Evolutionary conservation across 2,113 vertebrate species (phyloP).

Genomic region (Caloenas nicobarica): DNA sequence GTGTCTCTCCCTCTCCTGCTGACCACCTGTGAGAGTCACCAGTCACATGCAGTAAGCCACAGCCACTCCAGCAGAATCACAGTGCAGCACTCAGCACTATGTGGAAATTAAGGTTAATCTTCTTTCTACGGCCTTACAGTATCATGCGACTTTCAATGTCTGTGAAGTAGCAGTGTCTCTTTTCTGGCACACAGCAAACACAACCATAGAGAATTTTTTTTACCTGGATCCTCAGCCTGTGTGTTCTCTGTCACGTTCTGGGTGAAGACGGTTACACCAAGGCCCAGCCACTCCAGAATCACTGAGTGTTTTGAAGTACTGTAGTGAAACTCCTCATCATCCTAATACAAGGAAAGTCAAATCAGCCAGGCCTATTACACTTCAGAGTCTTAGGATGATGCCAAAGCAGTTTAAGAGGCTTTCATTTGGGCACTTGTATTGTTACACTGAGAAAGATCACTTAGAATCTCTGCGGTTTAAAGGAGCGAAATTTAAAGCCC

Average conservation of each 20-base stretch:
- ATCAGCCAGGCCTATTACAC: not conserved
- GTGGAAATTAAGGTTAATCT: not conserved
- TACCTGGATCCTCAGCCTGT: conserved; percentile 73
- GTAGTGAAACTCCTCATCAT: conserved; percentile 36
- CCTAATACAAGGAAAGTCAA: conserved; percentile 62
- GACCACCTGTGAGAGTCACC: conserved; percentile 32
- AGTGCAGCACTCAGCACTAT: not conserved
- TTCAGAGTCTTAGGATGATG: not conserved
- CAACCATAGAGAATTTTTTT: not conserved
- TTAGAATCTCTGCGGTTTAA: not conserved
- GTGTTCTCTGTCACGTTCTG: conserved; percentile 60
- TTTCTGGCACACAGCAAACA: not conserved
- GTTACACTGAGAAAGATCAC: not conserved
- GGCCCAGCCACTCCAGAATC: conserved; percentile 88
- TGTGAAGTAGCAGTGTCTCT: not conserved
- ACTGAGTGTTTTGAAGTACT: conserved; percentile 53
- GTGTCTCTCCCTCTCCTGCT: conserved; percentile 63
- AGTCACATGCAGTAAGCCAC: not conserved
- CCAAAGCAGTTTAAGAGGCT: not conserved
- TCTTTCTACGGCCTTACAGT: not conserved
- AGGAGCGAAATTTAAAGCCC: not conserved
- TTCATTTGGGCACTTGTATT: not conserved
- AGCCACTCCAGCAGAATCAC: not conserved
- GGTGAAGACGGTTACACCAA: conserved; percentile 71
- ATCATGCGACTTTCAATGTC: not conserved